Evolutionary conservation across 2,113 vertebrate genomes (phyloP).

Genomic region (Megaceryle torquata): DNA sequence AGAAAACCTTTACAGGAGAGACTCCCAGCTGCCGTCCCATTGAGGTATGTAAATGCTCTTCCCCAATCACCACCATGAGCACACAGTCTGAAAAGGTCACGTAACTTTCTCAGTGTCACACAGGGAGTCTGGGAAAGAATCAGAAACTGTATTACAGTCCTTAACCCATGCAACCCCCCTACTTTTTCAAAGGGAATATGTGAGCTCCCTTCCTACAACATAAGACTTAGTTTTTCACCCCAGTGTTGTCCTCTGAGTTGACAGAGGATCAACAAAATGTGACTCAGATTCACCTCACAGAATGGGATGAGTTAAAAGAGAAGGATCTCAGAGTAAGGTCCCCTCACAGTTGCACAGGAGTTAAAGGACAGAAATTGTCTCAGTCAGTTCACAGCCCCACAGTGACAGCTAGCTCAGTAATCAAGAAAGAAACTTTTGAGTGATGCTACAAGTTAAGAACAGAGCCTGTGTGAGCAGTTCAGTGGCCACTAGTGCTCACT

Average conservation of each 20-base stretch:
- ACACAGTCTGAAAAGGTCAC: not conserved
- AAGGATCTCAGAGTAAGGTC: not conserved
- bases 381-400: not conserved
- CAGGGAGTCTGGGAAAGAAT: not conserved
- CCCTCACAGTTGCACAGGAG: not conserved
- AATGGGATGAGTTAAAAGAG: not conserved
- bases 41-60: not conserved
- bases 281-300: not conserved
- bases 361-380: not conserved
- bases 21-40: not conserved
- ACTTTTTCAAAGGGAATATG: not conserved
- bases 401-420: not conserved
- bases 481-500: not conserved
- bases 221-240: not conserved
- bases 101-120: not conserved
- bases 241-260: not conserved
- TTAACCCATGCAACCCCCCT: not conserved
- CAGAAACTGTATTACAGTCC: not conserved
- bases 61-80: not conserved
- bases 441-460: not conserved
- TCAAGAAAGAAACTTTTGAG: not conserved
- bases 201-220: not conserved
- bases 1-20: not conserved
- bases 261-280: not conserved
- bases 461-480: not conserved